Evolutionary conservation across 2,113 vertebrate genomes (phyloP).

Genomic region (Labeo catla): DNA sequence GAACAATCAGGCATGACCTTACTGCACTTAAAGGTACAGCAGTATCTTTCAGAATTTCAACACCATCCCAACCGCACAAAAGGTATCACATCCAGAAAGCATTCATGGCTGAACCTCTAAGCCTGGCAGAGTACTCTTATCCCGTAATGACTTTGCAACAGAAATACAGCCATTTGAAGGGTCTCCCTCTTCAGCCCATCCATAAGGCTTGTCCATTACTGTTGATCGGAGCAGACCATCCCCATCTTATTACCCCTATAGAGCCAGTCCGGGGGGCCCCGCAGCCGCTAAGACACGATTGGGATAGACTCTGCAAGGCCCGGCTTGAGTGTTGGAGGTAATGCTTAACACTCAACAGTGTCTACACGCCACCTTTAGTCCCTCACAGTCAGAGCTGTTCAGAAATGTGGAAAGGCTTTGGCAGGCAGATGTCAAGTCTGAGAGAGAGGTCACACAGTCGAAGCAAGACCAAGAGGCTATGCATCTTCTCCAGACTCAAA

Average conservation of each 20-base stretch:
- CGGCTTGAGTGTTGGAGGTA: neutral
- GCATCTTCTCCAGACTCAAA: neutral
- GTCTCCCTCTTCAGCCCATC: neutral
- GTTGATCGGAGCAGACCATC: neutral
- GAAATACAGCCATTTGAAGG: neutral
- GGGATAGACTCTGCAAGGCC: neutral
- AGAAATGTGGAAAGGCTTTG: neutral
- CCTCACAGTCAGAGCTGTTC: neutral
- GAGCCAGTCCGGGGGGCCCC: too few relatives aligned
- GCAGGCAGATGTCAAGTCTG: neutral
- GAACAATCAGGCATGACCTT: neutral
- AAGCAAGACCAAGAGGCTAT: neutral
- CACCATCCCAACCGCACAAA: neutral
- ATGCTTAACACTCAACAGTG: neutral
- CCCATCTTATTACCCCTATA: too few relatives aligned
- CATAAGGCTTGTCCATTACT: neutral
- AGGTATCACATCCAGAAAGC: neutral
- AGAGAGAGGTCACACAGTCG: neutral
- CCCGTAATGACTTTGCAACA: neutral
- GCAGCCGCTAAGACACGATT: neutral
- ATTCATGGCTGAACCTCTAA: neutral
- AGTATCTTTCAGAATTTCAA: constrained; percentile 10
- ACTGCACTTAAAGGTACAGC: neutral
- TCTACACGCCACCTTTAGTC: neutral
- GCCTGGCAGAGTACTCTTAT: neutral